A percentile compares a stretch with the other conserved stretches of the same genome.
Evolutionary conservation across 2,888 invertebrate genomes (phyloP).

Genomic region (Monochamus alternatus): DNA sequence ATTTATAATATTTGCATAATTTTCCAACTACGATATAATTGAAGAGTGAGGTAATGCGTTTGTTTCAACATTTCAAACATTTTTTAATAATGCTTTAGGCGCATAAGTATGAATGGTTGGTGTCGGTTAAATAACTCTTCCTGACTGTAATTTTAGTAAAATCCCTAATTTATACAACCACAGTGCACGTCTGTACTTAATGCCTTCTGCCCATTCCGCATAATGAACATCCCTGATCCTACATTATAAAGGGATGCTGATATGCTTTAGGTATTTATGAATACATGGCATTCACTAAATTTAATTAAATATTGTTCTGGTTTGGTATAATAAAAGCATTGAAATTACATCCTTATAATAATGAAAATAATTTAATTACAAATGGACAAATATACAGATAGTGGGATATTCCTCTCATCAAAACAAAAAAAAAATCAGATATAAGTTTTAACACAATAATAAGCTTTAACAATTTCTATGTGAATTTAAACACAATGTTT

Average conservation of each 20-base stretch:
- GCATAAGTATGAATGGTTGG: background rate
- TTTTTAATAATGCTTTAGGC: background rate
- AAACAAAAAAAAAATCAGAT: no score
- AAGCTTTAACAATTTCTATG: no score
- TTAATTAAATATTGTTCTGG: background rate
- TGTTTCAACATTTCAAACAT: no score
- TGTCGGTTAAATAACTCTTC: background rate
- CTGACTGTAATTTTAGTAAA: background rate
- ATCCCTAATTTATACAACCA: conserved; percentile 5
- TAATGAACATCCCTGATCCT: conserved; percentile 11
- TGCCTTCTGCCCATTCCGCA: conserved; percentile 4
- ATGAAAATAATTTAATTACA: no score
- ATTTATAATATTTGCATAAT: no score
- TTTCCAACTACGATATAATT: no score
- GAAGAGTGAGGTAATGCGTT: no score
- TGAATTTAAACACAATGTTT: no score
- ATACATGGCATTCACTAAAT: background rate
- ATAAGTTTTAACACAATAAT: no score
- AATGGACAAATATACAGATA: no score
- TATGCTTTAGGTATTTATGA: conserved; percentile 8
- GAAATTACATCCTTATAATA: no score
- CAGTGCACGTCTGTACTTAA: conserved; percentile 7
- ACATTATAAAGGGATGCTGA: conserved; percentile 10
- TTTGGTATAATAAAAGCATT: background rate
- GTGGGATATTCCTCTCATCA: no score